These are phyloP conservation scores for Ectropis crepuscularia DNA, from an alignment of 2,888 invertebrate species.

Conservation along the genomic window DNA sequence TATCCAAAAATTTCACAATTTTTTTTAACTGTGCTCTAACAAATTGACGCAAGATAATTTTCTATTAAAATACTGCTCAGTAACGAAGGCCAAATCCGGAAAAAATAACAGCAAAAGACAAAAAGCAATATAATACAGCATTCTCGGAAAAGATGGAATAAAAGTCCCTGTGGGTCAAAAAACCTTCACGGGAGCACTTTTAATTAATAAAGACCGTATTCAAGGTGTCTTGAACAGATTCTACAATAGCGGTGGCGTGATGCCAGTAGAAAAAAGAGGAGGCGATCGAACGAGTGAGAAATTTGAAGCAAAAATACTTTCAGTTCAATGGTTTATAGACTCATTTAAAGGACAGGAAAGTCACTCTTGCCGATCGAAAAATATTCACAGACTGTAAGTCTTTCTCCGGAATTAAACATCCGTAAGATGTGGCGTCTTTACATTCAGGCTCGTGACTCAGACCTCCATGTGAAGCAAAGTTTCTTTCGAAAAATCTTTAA, in stretches of 20 bases:
- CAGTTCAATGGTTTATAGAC: conserved; percentile 17
- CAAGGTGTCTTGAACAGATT: not conserved
- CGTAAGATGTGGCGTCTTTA: conserved; percentile 32
- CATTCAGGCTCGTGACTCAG: not conserved
- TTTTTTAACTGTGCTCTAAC: not conserved
- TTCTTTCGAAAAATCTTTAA: conserved; percentile 34
- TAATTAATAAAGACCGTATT: not conserved
- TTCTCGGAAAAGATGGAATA: not conserved
- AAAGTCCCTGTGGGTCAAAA: not conserved
- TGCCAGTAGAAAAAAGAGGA: conserved; percentile 12
- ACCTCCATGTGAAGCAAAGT: not conserved
- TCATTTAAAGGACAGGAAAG: conserved; percentile 16
- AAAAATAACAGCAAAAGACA: not conserved
- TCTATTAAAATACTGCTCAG: not conserved
- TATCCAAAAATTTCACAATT: not conserved
- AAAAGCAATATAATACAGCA: not conserved
- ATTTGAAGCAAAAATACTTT: conserved; percentile 14
- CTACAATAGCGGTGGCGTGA: not conserved
- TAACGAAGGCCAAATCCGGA: not conserved
- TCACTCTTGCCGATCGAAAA: conserved; percentile 7
- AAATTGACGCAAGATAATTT: not conserved
- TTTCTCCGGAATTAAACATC: conserved; percentile 34
- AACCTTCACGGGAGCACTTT: not conserved
- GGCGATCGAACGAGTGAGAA: conserved; percentile 10
- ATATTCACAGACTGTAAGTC: conserved; percentile 23